phyloP scores from a whole-genome alignment of 2,113 vertebrate species.

The Vulpes ferrilata region DNA sequence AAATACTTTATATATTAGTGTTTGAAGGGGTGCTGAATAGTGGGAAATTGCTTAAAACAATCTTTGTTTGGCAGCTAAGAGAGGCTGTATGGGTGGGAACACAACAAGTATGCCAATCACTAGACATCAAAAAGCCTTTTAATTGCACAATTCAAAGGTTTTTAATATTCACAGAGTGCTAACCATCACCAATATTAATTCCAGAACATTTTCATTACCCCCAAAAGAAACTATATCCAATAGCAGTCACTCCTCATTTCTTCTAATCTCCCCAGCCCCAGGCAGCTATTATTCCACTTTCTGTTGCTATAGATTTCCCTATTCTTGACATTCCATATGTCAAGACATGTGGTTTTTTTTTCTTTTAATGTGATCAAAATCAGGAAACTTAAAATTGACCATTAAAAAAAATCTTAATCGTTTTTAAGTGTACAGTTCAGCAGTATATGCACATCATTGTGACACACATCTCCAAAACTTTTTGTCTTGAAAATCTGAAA shows the following conservation, averaged over 20 bases:
- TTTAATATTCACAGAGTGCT: neutral
- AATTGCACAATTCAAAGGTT: neutral
- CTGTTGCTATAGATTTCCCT: neutral
- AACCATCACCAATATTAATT: neutral
- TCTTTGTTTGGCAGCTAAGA: conserved; percentile 51
- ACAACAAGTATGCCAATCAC: neutral
- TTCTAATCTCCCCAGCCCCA: neutral
- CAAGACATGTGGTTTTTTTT: neutral
- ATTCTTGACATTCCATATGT: neutral
- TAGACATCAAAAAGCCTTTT: neutral
- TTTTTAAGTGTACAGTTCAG: neutral
- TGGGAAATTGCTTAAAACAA: conserved; percentile 51
- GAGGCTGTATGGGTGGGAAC: neutral
- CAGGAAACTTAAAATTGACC: neutral
- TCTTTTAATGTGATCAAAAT: neutral
- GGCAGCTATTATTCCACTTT: neutral
- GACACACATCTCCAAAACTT: neutral
- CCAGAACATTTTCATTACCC: neutral
- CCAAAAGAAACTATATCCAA: neutral
- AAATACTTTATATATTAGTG: conserved; percentile 46
- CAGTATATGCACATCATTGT: neutral
- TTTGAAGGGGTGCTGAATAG: conserved; percentile 61
- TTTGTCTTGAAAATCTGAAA: neutral
- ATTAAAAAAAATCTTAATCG: neutral
- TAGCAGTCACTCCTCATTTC: neutral